Evolutionary conservation across 2,113 vertebrate genomes (phyloP).

Genomic region (Ramphastos sulfuratus): DNA sequence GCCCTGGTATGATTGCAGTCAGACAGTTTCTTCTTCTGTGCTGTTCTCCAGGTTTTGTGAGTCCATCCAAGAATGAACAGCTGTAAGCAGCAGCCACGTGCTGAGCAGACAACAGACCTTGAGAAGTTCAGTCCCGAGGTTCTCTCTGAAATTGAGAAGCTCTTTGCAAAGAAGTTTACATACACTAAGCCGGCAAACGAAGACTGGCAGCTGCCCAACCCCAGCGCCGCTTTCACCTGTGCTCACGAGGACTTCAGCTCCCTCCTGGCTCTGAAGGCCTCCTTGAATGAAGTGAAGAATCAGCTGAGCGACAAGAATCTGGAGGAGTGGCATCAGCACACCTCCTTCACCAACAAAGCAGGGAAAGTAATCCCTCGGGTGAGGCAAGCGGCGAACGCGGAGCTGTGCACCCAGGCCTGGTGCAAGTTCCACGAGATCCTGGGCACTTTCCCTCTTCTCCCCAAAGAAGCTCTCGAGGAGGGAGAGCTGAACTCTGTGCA

Average conservation of each 20-base stretch:
- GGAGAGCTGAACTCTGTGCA: slow-evolving; percentile 88
- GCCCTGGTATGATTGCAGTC: not conserved
- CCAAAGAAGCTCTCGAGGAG: slow-evolving; percentile 75
- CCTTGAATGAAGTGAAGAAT: slow-evolving; percentile 91
- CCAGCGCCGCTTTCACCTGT: slow-evolving; percentile 71
- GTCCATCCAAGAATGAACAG: slow-evolving; percentile 80
- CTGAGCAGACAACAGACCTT: slow-evolving; percentile 41
- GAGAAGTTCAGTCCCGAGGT: slow-evolving; percentile 73
- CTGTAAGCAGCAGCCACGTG: slow-evolving; percentile 69
- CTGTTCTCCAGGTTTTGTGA: slow-evolving; percentile 37
- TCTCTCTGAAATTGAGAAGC: slow-evolving; percentile 75
- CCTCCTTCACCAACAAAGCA: slow-evolving; percentile 90
- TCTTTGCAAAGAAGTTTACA: slow-evolving; percentile 83
- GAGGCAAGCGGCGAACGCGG: slow-evolving; percentile 83
- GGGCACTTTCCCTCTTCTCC: slow-evolving; percentile 82
- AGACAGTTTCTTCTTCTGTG: not conserved
- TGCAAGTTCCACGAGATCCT: slow-evolving; percentile 95
- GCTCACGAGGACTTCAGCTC: slow-evolving; percentile 66
- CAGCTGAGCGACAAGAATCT: slow-evolving; percentile 91
- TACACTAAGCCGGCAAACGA: slow-evolving; percentile 78
- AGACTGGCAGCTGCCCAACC: slow-evolving; percentile 85
- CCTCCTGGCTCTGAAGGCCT: slow-evolving; percentile 85
- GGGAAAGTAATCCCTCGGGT: slow-evolving; percentile 86
- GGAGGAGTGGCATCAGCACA: slow-evolving; percentile 94
- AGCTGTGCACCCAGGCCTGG: slow-evolving; percentile 95